These are phyloP conservation scores for Ranitomeya variabilis DNA, from an alignment of 2,113 vertebrate genomes.

Conservation along the genomic window DNA sequence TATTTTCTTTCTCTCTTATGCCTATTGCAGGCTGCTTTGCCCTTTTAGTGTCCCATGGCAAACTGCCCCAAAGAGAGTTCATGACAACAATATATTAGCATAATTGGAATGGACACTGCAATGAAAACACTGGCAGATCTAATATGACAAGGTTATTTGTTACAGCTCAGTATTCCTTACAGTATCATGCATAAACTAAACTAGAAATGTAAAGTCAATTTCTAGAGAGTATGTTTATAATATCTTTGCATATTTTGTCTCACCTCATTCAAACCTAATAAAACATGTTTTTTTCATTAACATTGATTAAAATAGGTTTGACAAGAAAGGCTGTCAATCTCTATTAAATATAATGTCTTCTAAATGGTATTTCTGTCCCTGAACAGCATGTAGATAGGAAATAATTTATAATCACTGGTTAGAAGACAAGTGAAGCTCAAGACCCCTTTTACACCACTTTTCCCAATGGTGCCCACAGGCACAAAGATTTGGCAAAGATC, in stretches of 20 bases:
- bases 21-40: background rate
- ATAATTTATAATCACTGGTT: background rate
- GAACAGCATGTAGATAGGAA: background rate
- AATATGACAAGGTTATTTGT: conserved; percentile 22
- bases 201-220: background rate
- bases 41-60: background rate
- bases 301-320: background rate
- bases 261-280: background rate
- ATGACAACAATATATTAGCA: background rate
- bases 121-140: conserved; percentile 5
- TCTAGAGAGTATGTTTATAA: background rate
- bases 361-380: background rate
- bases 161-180: background rate
- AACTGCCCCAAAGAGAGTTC: conserved; percentile 2
- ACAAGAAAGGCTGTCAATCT: background rate
- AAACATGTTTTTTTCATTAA: background rate
- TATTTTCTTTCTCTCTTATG: background rate
- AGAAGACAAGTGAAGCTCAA: background rate
- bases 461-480: background rate
- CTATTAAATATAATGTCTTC: background rate
- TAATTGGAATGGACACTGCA: background rate
- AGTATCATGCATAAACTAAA: background rate
- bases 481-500: background rate
- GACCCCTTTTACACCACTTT: background rate
- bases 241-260: background rate